phyloP scores from a whole-genome alignment of 2,888 invertebrate genomes.

The Erebia ligea region DNA sequence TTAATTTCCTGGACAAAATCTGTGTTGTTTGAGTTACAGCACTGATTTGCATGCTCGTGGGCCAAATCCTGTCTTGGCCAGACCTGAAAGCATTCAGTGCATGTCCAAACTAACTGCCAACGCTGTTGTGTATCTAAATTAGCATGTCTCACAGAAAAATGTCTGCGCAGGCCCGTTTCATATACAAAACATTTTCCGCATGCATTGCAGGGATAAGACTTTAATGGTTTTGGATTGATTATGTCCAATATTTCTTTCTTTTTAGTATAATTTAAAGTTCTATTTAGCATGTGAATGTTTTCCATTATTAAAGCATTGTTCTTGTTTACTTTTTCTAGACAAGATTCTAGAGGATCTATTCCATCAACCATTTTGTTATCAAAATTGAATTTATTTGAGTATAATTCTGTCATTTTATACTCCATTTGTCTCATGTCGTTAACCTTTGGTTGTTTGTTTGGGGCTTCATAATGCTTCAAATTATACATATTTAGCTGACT shows the following conservation, averaged over 20 bases:
- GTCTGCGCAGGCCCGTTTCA: slow-evolving; percentile 72
- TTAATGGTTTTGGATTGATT: slow-evolving; percentile 61
- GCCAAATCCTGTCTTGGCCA: slow-evolving; percentile 73
- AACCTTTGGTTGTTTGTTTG: background rate
- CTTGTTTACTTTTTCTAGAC: slow-evolving; percentile 74
- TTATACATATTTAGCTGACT: background rate
- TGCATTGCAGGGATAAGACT: slow-evolving; percentile 67
- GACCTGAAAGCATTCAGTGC: slow-evolving; percentile 76
- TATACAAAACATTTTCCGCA: slow-evolving; percentile 78
- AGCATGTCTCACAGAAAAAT: slow-evolving; percentile 66
- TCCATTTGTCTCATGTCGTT: background rate
- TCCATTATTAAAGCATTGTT: slow-evolving; percentile 78
- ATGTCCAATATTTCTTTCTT: slow-evolving; percentile 71
- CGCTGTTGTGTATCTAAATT: slow-evolving; percentile 61
- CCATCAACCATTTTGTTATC: slow-evolving; percentile 16
- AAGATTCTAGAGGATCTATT: slow-evolving; percentile 65
- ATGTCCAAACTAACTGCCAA: slow-evolving; percentile 79
- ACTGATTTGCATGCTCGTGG: slow-evolving; percentile 62
- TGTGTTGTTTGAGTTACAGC: slow-evolving; percentile 58
- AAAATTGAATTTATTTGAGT: slow-evolving; percentile 2
- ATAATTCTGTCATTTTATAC: slow-evolving; percentile 2
- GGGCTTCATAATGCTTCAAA: background rate
- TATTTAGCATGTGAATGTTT: slow-evolving; percentile 75
- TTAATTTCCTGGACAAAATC: slow-evolving; percentile 70
- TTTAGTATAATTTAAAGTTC: slow-evolving; percentile 73